Evolutionary conservation across 2,797 vertebrate genomes (phyloP).

Genomic region (Coluber constrictor): DNA sequence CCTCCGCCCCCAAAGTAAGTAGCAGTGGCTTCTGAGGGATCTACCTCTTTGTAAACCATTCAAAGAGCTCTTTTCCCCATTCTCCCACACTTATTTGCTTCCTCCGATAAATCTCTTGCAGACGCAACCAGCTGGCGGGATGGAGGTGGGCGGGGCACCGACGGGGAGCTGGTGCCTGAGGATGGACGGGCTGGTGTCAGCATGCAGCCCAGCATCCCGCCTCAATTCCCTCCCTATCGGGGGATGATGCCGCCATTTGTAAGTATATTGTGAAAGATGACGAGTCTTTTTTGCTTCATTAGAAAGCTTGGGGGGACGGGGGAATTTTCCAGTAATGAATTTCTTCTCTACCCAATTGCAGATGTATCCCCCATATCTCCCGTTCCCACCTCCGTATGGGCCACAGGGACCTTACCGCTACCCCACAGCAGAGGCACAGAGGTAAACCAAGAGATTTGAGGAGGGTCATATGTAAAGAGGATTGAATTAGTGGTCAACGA

Average conservation of each 20-base stretch:
- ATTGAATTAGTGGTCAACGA: not conserved
- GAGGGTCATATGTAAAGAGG: not conserved
- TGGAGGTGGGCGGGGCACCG: constrained; percentile 87
- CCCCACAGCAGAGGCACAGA: constrained; percentile 81
- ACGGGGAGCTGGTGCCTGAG: constrained; percentile 77
- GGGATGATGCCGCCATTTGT: constrained; percentile 92
- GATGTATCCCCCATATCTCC: constrained; percentile 92
- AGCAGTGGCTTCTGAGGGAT: not conserved
- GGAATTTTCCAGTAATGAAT: not conserved
- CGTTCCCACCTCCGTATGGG: constrained; percentile 87
- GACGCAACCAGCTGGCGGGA: constrained; percentile 94
- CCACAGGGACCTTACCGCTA: constrained; percentile 89
- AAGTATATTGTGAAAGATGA: constrained; percentile 62
- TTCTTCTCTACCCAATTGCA: constrained; percentile 56
- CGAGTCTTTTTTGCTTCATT: not conserved
- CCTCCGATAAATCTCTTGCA: constrained; percentile 46
- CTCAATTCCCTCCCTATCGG: constrained; percentile 86
- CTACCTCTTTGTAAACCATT: not conserved
- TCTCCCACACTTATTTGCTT: not conserved
- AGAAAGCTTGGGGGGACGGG: no score
- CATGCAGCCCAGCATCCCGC: constrained; percentile 78
- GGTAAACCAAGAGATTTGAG: constrained; percentile 67
- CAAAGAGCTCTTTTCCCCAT: not conserved
- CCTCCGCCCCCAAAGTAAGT: constrained; percentile 96
- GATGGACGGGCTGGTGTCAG: constrained; percentile 69